Evolutionary conservation across 2,888 invertebrate genomes (phyloP).

Genomic region (Sphecodes monilicornis): DNA sequence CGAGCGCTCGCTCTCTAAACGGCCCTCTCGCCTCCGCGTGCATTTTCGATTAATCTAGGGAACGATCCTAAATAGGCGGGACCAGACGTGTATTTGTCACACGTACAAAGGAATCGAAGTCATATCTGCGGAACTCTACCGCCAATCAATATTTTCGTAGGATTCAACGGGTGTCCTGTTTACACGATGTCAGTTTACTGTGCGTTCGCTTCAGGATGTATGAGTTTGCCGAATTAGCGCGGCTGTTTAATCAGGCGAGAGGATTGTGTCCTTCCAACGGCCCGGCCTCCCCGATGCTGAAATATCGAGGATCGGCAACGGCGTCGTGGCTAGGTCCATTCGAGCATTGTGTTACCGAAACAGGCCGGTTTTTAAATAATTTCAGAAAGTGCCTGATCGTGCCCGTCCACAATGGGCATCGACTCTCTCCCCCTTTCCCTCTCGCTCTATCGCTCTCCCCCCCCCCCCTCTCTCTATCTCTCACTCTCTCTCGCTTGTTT

Average conservation of each 20-base stretch:
- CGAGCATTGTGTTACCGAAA: slow-evolving; percentile 35
- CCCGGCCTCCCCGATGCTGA: slow-evolving; percentile 62
- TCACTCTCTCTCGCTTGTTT: not conserved
- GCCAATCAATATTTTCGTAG: slow-evolving; percentile 77
- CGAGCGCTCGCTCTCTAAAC: not conserved
- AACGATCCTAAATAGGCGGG: slow-evolving; percentile 65
- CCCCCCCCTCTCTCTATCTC: not conserved
- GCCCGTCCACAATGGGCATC: slow-evolving; percentile 18
- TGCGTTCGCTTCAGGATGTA: slow-evolving; percentile 78
- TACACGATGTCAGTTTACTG: slow-evolving; percentile 77
- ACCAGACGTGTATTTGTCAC: slow-evolving; percentile 67
- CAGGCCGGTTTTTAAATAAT: slow-evolving; percentile 62
- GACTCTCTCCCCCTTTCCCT: not conserved
- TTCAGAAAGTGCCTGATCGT: slow-evolving; percentile 52
- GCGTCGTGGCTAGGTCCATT: slow-evolving; percentile 36
- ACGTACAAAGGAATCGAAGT: slow-evolving; percentile 70
- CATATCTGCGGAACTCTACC: slow-evolving; percentile 70
- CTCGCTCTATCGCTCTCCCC: not conserved
- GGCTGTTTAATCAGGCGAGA: slow-evolving; percentile 79
- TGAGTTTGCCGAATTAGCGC: slow-evolving; percentile 80
- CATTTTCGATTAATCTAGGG: slow-evolving; percentile 62
- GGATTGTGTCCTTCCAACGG: slow-evolving; percentile 78
- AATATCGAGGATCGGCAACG: slow-evolving; percentile 68
- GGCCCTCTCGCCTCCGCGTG: slow-evolving; percentile 16
- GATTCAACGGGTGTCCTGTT: slow-evolving; percentile 75